A percentile compares a stretch with the other conserved stretches of the same genome.
Conservation (phyloP, 2,797 vertebrate species). For the Betta splendens region DNA sequence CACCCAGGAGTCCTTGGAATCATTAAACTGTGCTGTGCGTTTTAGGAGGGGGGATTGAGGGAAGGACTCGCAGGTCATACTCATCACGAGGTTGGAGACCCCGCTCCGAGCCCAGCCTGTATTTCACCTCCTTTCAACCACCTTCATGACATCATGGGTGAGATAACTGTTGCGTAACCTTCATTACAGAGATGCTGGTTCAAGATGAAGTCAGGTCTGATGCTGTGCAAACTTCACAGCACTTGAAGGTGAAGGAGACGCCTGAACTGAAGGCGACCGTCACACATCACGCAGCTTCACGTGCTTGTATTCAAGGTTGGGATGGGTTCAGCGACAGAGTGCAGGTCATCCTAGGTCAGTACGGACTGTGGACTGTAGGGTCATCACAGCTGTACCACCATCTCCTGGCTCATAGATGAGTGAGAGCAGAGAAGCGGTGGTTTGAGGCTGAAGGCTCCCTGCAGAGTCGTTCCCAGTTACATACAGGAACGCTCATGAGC, state of each 20-base stretch:
- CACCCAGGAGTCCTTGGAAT: slow-evolving; percentile 77
- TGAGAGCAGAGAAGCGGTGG: too few relatives aligned
- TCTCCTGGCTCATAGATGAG: too few relatives aligned
- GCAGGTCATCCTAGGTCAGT: too few relatives aligned
- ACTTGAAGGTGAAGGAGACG: slow-evolving; percentile 3
- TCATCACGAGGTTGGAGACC: slow-evolving; percentile 72
- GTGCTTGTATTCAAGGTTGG: too few relatives aligned
- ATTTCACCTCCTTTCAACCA: slow-evolving; percentile 51
- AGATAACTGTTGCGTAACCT: slow-evolving; percentile 55
- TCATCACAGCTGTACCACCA: too few relatives aligned
- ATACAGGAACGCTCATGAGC: slow-evolving; percentile 55
- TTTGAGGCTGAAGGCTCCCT: too few relatives aligned
- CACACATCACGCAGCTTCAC: neutral
- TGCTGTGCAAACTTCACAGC: slow-evolving; percentile 1
- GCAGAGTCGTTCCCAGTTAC: slow-evolving; percentile 61
- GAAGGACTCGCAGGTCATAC: slow-evolving; percentile 68
- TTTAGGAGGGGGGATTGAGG: slow-evolving; percentile 60
- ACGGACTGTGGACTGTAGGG: too few relatives aligned
- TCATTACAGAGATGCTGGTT: slow-evolving; percentile 20
- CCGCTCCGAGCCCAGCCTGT: slow-evolving; percentile 59
- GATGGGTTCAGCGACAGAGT: too few relatives aligned
- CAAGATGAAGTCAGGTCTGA: neutral
- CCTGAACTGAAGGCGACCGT: neutral
- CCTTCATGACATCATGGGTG: slow-evolving; percentile 62
- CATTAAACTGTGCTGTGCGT: slow-evolving; percentile 78